These are phyloP conservation scores for Leucopsar rothschildi DNA, from an alignment of 2,113 vertebrate genomes.

Conservation along the genomic window DNA sequence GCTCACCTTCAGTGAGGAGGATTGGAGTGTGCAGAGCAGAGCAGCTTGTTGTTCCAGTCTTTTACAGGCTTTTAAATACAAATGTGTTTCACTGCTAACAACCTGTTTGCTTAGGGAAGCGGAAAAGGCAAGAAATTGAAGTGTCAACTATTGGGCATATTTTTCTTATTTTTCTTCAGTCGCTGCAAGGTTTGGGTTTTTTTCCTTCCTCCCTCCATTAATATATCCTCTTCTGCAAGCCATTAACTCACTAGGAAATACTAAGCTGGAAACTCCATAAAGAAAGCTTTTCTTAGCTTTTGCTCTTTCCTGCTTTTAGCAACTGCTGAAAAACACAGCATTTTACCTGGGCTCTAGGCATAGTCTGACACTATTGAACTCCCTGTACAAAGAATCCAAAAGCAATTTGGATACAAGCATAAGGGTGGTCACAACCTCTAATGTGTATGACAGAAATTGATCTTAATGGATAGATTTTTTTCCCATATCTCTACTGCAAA, in stretches of 20 bases:
- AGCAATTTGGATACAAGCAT: background rate
- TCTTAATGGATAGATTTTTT: background rate
- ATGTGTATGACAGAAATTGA: background rate
- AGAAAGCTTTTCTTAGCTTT: background rate
- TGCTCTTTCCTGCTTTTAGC: background rate
- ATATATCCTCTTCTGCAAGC: background rate
- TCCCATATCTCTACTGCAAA: background rate
- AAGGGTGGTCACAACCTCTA: background rate
- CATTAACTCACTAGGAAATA: background rate
- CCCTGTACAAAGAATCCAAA: background rate
- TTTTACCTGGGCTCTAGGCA: background rate
- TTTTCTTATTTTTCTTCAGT: constrained; percentile 25
- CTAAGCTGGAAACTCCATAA: background rate
- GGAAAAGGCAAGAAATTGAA: constrained; percentile 10
- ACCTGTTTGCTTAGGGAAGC: background rate
- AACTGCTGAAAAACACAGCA: background rate
- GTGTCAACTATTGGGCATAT: background rate
- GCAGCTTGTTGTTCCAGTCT: background rate
- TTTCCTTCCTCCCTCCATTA: background rate
- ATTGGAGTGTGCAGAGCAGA: background rate
- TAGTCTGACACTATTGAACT: background rate
- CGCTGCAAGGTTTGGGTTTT: background rate
- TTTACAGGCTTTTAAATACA: constrained; percentile 30
- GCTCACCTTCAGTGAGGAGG: background rate
- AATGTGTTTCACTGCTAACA: constrained; percentile 14